phyloP scores from a whole-genome alignment of 1,140 invertebrate genomes.

The Trachelipus rathkii region DNA sequence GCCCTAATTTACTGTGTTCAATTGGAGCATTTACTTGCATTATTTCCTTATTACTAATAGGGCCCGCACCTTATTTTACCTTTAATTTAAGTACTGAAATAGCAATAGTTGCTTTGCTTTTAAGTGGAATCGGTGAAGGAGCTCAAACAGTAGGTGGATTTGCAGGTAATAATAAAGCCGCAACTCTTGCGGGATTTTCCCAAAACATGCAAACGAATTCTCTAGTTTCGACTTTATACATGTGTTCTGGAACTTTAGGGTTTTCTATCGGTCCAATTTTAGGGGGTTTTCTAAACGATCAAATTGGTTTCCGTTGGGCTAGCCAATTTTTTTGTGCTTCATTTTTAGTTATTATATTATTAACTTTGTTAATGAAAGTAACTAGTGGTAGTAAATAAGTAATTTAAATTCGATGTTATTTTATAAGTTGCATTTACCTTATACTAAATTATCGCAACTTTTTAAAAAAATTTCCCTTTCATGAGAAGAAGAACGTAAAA shows the following conservation, averaged over 20 bases:
- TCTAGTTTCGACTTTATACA: slow-evolving; percentile 77
- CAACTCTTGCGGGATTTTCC: slow-evolving; percentile 66
- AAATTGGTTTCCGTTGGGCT: slow-evolving; percentile 65
- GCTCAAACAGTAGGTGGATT: slow-evolving; percentile 77
- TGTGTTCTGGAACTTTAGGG: slow-evolving; percentile 77
- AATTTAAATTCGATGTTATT: no score
- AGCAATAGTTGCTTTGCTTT: slow-evolving; percentile 64
- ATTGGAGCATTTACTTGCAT: slow-evolving; percentile 63
- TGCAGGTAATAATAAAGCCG: slow-evolving; percentile 69
- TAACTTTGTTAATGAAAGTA: no score
- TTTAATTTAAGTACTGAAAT: slow-evolving; percentile 24
- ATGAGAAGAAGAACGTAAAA: no score
- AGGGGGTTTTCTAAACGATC: slow-evolving; percentile 69
- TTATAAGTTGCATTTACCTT: no score
- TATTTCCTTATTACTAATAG: slow-evolving; percentile 65
- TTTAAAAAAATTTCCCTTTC: no score
- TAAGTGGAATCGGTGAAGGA: slow-evolving; percentile 75
- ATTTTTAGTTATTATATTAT: no score
- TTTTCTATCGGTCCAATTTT: slow-evolving; percentile 76
- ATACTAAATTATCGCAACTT: no score
- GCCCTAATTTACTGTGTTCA: slow-evolving; percentile 64
- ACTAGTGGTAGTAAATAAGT: no score
- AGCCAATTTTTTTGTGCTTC: no score
- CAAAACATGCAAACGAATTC: slow-evolving; percentile 78
- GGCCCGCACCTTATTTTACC: slow-evolving; percentile 54